Evolutionary conservation across 1,140 invertebrate species (phyloP), one percentile per base, ranked within the genome.

Genomic region (Drosophila guanche): DNA sequence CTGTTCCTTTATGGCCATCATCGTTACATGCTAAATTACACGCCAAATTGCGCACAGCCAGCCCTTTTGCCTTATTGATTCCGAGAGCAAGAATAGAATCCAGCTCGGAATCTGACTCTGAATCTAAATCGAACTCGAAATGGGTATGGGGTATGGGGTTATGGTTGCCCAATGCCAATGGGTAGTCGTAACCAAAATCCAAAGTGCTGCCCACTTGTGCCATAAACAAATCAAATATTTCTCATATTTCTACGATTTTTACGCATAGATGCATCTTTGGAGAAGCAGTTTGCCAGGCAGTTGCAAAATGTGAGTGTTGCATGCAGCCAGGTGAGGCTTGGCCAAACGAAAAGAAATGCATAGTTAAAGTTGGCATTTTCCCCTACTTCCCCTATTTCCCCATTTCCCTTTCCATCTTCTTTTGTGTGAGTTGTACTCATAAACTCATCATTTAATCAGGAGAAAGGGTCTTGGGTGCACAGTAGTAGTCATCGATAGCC

Each of bases 11-110:
- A 66, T 67, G 72, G 73, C 79, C 80, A 85, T 85, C 80, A 86
- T 86, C 73, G 77, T 86, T 85, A 77, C 70, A 86, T 85, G 81
- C 78, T 86, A 88, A 88, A 86, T 86, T 86, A 86, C 83, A 86
- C 83, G 78, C 66, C 79, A 83, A 83, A 83, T 83, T 83, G 79
- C 70, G 79, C 79, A 84, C 75, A 81, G 69, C 62, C 66, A 68
- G 33, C 66, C 54, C 75, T 40, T 65, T 65, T 63, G 81, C 68
- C 73, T 78, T 85, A 84, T 86, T 84, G 81, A 84, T 84, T 84
- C 76, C 37, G 45, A 48, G 66, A 37, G 33, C 33, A 37, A 37
- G 33, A 37, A 37, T 12, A 37, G 33, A 37, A 37, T 12, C 10
- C 33, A 37, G 33, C 33, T 56, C 67, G 63, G 77, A 78, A 63